Evolutionary conservation across 2,888 invertebrate genomes (phyloP), one percentile per base, ranked within the genome.

Genomic region (Linnaemya vulpina): DNA sequence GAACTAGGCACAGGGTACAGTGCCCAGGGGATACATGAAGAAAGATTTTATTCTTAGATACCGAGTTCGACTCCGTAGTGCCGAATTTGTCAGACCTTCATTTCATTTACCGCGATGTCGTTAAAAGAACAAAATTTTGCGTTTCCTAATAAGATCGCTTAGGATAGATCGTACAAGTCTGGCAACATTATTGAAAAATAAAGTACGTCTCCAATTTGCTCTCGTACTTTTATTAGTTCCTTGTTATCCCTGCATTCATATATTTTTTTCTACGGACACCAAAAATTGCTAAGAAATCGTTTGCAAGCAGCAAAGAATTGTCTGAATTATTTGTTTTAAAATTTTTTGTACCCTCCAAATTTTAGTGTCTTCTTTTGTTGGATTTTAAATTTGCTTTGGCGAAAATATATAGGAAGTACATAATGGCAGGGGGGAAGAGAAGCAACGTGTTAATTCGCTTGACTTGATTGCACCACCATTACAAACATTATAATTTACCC

Each of bases 401-500:
- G n/a, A 84, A 40, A 73, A 71, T 51, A 71, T 53, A 67, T 73
- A 55, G 38, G 58, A 38, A 49, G 17, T 51, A 73, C 25, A 43
- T 30, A 5, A 30, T 3, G 2, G 30, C 11, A 46, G 13, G 30
- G 49, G 49, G 65, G 51, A 79, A 40, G 63, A 63, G 55, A 55
- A 75, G 78, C 78, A 85, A 82, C 82, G 85, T 85, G 85, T 85
- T 85, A 85, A 85, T 85, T 77, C 82, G 85, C 85, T 85, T 85
- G 75, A 85, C 71, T 85, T 79, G 65, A 67, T 65, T 78, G 74
- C 63, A 55, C 74, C 85, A 82, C 75, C 85, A 78, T 63, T 58
- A 46, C 53, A 55, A 68, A 53, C 51, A 62, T 25, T 35, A 63
- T 55, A 74, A 75, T 73, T 70, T 43, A 74, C 51, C 77, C 74